phyloP scores from a whole-genome alignment of 2,888 invertebrate genomes.

The Oxyscelio sp. region DNA sequence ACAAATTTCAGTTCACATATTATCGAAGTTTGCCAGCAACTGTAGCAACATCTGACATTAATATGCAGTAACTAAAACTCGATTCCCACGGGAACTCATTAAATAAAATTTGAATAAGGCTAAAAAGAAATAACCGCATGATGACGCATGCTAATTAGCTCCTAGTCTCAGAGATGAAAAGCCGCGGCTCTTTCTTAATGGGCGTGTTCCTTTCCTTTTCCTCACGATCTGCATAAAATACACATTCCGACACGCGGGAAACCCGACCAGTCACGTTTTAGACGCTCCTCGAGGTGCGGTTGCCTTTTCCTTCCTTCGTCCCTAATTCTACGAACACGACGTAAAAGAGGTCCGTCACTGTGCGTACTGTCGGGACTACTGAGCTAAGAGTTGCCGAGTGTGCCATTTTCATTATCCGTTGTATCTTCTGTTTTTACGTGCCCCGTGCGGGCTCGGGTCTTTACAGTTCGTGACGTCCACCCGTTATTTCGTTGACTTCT shows the following conservation, averaged over 20 bases:
- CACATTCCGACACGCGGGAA: conserved; percentile 42
- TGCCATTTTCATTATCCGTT: conserved; percentile 66
- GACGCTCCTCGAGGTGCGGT: conserved; percentile 23
- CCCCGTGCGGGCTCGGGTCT: conserved; percentile 65
- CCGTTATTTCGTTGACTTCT: conserved; percentile 74
- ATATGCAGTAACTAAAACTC: no score
- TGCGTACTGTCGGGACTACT: conserved; percentile 54
- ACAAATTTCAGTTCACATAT: no score
- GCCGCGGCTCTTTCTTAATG: neutral
- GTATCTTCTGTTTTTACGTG: conserved; percentile 65
- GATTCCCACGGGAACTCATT: conserved; percentile 1
- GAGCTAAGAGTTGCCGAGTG: conserved; percentile 63
- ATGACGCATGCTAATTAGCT: conserved; percentile 64
- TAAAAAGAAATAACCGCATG: conserved; percentile 13
- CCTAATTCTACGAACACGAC: no score
- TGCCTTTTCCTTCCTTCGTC: conserved; percentile 25
- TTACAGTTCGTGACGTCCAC: conserved; percentile 72
- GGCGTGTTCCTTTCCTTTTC: conserved; percentile 51
- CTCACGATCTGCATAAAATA: conserved; percentile 67
- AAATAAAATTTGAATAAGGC: neutral
- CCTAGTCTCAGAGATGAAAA: conserved; percentile 18
- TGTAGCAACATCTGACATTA: no score
- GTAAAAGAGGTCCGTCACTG: no score
- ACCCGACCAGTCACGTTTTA: conserved; percentile 49
- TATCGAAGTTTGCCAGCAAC: no score